phyloP scores from a whole-genome alignment of 2,888 invertebrate species.

The Marasmarcha lunaedactyla region DNA sequence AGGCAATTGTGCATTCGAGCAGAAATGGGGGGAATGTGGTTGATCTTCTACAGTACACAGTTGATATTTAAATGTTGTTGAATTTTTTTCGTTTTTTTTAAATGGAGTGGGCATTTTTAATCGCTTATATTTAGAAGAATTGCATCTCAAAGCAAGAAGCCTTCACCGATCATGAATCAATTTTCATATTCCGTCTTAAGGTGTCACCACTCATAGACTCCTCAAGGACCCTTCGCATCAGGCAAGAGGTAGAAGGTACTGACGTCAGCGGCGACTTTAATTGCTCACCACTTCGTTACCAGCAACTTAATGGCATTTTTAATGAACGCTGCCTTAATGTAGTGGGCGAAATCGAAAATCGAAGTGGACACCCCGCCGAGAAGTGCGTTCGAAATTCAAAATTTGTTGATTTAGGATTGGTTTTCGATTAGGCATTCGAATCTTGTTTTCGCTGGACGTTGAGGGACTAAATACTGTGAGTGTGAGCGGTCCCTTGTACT shows the following conservation, averaged over 20 bases:
- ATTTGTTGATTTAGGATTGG: constrained; percentile 63
- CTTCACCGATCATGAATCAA: constrained; percentile 43
- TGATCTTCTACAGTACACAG: too few relatives aligned
- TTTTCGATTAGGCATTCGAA: constrained; percentile 31
- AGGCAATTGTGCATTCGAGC: constrained; percentile 23
- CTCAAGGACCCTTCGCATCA: constrained; percentile 25
- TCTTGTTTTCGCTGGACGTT: constrained; percentile 4
- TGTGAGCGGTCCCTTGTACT: constrained; percentile 7
- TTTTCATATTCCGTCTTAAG: constrained; percentile 56
- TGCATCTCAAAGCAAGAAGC: too few relatives aligned
- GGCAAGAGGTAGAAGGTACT: constrained; percentile 14
- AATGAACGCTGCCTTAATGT: constrained; percentile 70
- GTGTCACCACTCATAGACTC: constrained; percentile 35
- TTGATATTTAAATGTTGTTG: too few relatives aligned
- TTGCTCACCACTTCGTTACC: constrained; percentile 69
- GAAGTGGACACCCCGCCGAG: constrained; percentile 41
- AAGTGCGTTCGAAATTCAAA: constrained; percentile 28
- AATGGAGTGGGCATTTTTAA: too few relatives aligned
- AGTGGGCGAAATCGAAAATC: constrained; percentile 65
- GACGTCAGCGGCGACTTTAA: constrained; percentile 68
- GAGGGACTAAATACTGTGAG: constrained; percentile 6
- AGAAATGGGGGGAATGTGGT: background rate
- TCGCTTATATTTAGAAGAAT: too few relatives aligned
- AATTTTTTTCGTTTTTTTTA: too few relatives aligned
- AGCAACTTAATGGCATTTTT: constrained; percentile 67